phyloP scores from a whole-genome alignment of 2,797 vertebrate genomes.

The Ctenopoma kingsleyae region DNA sequence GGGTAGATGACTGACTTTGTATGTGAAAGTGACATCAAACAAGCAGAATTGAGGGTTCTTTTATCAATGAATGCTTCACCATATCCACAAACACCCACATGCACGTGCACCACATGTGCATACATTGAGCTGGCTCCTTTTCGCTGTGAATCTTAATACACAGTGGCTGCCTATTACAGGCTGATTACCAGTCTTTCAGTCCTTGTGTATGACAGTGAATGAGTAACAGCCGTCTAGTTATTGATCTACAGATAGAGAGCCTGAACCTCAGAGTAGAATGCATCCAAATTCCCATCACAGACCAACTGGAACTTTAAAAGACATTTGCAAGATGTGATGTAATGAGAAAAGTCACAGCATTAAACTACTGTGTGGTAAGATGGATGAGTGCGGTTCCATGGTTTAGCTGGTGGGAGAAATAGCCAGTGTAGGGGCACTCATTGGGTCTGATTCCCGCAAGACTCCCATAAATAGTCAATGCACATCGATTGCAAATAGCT shows the following conservation, averaged over 20 bases:
- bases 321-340: conserved; percentile 53
- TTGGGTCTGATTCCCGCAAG: conserved; percentile 63
- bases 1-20: conserved; percentile 59
- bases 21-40: conserved; percentile 62
- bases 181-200: conserved; percentile 50
- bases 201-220: conserved; percentile 54
- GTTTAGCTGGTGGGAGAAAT: conserved; percentile 67
- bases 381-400: conserved; percentile 56
- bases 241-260: conserved; percentile 42
- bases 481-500: conserved; percentile 72
- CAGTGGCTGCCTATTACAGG: conserved; percentile 25
- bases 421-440: conserved; percentile 61
- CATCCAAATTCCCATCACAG: conserved; percentile 39
- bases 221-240: conserved; percentile 42
- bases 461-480: conserved; percentile 79
- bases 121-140: background rate
- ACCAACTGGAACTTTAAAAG: conserved; percentile 42
- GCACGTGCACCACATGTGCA: conserved; percentile 7
- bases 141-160: conserved; percentile 26
- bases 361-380: conserved; percentile 62
- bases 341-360: conserved; percentile 46
- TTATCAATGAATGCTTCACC: conserved; percentile 63
- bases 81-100: conserved; percentile 11
- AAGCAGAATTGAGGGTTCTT: conserved; percentile 46
- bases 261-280: conserved; percentile 28